Evolutionary conservation across 2,113 vertebrate species (phyloP), one percentile per base, ranked within the genome.

Genomic region (Grantiella picta): DNA sequence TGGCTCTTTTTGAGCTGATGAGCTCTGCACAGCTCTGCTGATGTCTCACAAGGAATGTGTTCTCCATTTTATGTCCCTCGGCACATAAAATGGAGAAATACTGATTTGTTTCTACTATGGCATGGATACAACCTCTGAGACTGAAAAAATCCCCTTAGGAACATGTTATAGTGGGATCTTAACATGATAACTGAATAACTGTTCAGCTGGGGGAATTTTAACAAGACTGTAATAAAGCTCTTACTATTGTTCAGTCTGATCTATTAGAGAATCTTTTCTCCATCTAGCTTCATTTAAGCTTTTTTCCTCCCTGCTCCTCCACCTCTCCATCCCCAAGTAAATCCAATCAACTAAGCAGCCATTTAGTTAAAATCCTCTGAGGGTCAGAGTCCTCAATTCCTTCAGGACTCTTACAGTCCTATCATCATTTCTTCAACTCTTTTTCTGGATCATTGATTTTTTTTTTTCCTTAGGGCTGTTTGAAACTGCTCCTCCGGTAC

Each of bases 311-410:
- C 88, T 90, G 76, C 29, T 68, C 29, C 79, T 93, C 68, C 36
- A 68, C 35, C 54, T 25, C 45, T 90, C 31, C 68, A 22, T 91
- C 73, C 61, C 54, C 79, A 95, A 87, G 91, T 95, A 97, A 98
- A 97, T 97, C 89, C 86, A 98, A 98, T 98, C 97, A 98, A 96
- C 96, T 95, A 97, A 98, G 96, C 94, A 97, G 95, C 95, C 95
- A 97, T 97, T 97, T 97, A 97, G 96, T 97, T 97, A 97, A 97
- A 97, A 97, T 78, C 85, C 73, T 83, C 68, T 17, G 31, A 84
- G 95, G 98, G 94, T 97, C 97, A 97, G 80, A 95, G 81, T 96
- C 90, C 88, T 91, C 60, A 96, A 93, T 93, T 95, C 90, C 94
- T 95, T 78, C 36, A 95, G 97, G 98, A 97, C 86, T 91, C 75